These are phyloP conservation scores for Melanaphis sacchari DNA, from an alignment of 1,140 invertebrate species.

Conservation along the genomic window DNA sequence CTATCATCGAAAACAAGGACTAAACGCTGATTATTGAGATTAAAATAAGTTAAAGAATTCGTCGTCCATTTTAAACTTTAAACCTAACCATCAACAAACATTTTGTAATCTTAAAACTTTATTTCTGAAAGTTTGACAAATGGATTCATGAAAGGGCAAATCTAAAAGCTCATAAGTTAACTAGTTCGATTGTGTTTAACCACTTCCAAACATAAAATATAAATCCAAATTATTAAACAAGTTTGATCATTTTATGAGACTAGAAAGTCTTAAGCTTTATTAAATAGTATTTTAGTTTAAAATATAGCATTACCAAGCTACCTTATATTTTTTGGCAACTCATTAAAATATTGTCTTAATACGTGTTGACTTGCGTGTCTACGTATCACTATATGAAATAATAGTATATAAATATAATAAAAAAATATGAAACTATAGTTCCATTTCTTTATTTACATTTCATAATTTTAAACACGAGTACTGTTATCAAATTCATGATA, in stretches of 20 bases:
- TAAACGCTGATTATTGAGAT: not conserved
- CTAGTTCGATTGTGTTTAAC: not conserved
- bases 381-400: not conserved
- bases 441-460: not conserved
- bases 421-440: not conserved
- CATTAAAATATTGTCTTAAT: not conserved
- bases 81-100: not conserved
- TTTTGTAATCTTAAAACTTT: not conserved
- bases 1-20: not conserved
- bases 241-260: not conserved
- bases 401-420: not conserved
- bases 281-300: too few relatives aligned
- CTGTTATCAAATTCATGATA: not conserved
- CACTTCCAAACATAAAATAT: not conserved
- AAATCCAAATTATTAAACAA: not conserved
- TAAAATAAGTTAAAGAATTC: not conserved
- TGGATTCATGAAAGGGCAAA: not conserved
- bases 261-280: not conserved
- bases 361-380: not conserved
- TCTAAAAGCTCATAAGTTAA: not conserved
- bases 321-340: not conserved
- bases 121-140: not conserved
- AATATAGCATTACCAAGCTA: too few relatives aligned
- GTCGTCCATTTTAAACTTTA: not conserved
- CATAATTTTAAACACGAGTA: not conserved